Conservation (phyloP, 2,113 vertebrate species). For the Bubo bubo region DNA sequence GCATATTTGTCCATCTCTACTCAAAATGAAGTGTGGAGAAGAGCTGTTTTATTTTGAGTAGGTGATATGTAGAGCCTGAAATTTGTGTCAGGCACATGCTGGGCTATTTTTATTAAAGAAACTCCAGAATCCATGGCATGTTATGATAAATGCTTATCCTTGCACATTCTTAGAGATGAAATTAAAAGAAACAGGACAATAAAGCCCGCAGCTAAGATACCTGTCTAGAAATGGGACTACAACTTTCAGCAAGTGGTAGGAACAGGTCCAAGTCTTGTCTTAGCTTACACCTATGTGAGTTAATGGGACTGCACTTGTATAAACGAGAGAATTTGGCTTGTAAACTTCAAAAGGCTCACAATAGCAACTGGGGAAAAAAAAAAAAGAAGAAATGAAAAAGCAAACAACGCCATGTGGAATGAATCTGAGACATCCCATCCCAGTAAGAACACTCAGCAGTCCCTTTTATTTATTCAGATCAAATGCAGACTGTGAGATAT, state of each 20-base stretch:
- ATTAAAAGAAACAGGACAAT: background rate
- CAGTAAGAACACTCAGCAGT: slow-evolving; percentile 59
- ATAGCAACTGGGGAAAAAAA: background rate
- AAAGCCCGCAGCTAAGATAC: slow-evolving; percentile 1
- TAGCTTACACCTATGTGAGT: background rate
- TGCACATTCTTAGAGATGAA: slow-evolving; percentile 36
- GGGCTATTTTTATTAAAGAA: slow-evolving; percentile 61
- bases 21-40: background rate
- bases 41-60: slow-evolving; percentile 26
- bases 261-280: slow-evolving; percentile 1
- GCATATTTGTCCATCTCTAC: background rate
- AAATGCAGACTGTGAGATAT: slow-evolving; percentile 34
- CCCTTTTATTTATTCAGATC: slow-evolving; percentile 53
- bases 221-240: background rate
- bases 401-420: slow-evolving; percentile 56
- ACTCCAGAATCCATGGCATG: slow-evolving; percentile 25
- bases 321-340: background rate
- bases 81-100: slow-evolving; percentile 33
- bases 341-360: slow-evolving; percentile 52
- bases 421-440: slow-evolving; percentile 48
- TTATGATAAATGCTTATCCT: slow-evolving; percentile 40
- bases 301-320: background rate
- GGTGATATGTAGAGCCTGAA: background rate
- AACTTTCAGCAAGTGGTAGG: background rate
- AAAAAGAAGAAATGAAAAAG: slow-evolving; percentile 13